These are phyloP conservation scores for Delphinapterus leucas DNA, from an alignment of 2,113 vertebrate species.

Conservation along the genomic window DNA sequence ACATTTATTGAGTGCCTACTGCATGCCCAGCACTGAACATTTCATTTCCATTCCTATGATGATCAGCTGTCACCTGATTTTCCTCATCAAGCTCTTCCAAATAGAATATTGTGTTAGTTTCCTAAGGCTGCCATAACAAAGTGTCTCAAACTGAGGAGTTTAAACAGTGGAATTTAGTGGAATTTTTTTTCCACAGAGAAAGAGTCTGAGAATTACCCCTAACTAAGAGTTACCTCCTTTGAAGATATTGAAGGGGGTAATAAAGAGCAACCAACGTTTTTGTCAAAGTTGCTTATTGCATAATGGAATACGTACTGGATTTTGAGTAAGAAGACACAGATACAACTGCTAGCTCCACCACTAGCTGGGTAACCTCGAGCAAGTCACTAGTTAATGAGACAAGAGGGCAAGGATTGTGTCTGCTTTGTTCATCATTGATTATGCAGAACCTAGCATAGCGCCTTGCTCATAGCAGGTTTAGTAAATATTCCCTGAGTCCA, in stretches of 20 bases:
- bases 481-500: neutral
- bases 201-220: neutral
- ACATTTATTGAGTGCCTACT: neutral
- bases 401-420: neutral
- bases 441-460: neutral
- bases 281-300: neutral
- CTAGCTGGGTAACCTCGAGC: neutral
- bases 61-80: neutral
- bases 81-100: neutral
- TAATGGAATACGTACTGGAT: neutral
- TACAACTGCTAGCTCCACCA: neutral
- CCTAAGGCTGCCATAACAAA: neutral
- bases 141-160: neutral
- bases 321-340: neutral
- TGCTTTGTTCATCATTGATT: neutral
- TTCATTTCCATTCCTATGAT: neutral
- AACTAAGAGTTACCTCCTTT: neutral
- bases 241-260: neutral
- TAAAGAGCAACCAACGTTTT: neutral
- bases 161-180: neutral
- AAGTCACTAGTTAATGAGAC: neutral
- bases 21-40: neutral
- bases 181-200: neutral
- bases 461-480: neutral
- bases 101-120: neutral